Evolutionary conservation across 2,888 invertebrate genomes (phyloP), one percentile per base, ranked within the genome.

Genomic region (Stenoptilia bipunctidactyla): DNA sequence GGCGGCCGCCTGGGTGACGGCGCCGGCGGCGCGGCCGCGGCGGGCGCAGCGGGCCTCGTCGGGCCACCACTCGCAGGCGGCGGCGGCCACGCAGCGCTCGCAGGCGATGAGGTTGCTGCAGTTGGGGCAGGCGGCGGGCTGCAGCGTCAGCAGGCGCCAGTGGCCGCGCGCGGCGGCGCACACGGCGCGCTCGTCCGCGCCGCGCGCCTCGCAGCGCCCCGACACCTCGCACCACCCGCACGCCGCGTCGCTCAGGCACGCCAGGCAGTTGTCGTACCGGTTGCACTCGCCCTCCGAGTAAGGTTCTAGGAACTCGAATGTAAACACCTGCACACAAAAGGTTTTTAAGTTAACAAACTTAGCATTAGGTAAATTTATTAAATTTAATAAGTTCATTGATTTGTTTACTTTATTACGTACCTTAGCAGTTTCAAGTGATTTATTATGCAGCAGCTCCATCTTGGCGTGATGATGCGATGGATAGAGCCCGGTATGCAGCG

Each of bases 171-270:
- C 61, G 1, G 6, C 6, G 2, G 69, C 56, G 55, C 92, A 92
- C 34, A 76, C 85, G 33, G 83, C 73, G 2, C 84, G 88, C 64
- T 94, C 93, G 52, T 92, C 90, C 0, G 87, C 77, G 10, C 83
- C 72, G 25, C 93, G 86, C 4, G 88, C 76, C 49, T 94, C 85
- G 63, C 94, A 94, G 37, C 85, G 82, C 47, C 87, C 79, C n/a
- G 87, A 90, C 8, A 91, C 64, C 45, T 93, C 92, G 62, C 97
- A 97, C 97, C 97, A 97, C 1, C 95, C 95, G 61, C 97, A 97
- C 12, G 90, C 87, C 1, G 93, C 91, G 69, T 97, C 96, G 0
- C 92, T 91, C 40, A 97, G 79, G 61, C 97, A 97, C 46, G 94
- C 89, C 25, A 96, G 76, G 58, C 97, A 97, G 69, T 94, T 96